Evolutionary conservation across 2,888 invertebrate species (phyloP).

Genomic region (Idaea dimidiata): DNA sequence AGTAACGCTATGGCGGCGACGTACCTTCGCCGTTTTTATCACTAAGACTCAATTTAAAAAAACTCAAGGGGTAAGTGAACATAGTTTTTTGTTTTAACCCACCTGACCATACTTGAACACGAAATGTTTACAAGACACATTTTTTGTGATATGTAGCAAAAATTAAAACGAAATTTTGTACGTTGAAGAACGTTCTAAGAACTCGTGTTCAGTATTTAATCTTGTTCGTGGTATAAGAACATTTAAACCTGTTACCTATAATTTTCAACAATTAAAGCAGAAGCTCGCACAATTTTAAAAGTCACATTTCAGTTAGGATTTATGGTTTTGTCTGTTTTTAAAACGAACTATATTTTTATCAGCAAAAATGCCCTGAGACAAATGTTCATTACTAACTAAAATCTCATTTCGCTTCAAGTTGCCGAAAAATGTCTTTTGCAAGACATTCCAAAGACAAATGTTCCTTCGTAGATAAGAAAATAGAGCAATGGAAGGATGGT

Average conservation of each 20-base stretch:
- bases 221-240: slow-evolving; percentile 30
- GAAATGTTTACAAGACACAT: background rate
- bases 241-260: slow-evolving; percentile 41
- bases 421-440: slow-evolving; percentile 55
- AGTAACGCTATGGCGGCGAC: no score
- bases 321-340: slow-evolving; percentile 36
- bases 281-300: slow-evolving; percentile 43
- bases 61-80: no score
- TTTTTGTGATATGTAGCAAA: background rate
- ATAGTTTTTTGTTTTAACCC: no score
- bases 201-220: background rate
- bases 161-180: background rate
- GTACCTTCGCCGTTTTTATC: no score
- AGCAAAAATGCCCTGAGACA: slow-evolving; percentile 23
- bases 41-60: no score
- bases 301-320: slow-evolving; percentile 18
- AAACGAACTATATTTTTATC: slow-evolving; percentile 48
- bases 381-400: background rate
- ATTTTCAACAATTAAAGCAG: slow-evolving; percentile 57
- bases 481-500: slow-evolving; percentile 60
- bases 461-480: slow-evolving; percentile 69
- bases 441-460: slow-evolving; percentile 71
- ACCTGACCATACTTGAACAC: background rate
- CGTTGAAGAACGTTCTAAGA: background rate
- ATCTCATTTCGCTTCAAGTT: background rate